A percentile compares a stretch with the other conserved stretches of the same genome.
Conservation (phyloP, 2,888 invertebrate species). For the Ectemnius lituratus region DNA sequence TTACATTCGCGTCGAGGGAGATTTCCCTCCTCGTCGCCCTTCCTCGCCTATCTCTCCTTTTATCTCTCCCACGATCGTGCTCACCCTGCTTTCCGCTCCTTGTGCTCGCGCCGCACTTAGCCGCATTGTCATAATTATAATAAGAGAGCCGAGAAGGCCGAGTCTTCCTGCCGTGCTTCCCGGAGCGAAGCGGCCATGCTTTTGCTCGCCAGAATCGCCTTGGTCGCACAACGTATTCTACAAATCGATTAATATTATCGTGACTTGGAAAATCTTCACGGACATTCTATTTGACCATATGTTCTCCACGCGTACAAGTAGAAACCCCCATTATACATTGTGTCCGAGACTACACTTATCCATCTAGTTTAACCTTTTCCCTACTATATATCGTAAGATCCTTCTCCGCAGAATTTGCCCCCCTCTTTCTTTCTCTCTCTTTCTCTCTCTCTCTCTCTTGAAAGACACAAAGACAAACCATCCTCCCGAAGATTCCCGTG, state of each 20-base stretch:
- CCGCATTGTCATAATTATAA: constrained; percentile 8
- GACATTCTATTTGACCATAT: not conserved
- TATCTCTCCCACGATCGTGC: constrained; percentile 37
- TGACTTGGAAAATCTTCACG: no score
- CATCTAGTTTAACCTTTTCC: constrained; percentile 56
- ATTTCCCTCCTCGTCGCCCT: constrained; percentile 11
- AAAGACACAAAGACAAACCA: not conserved
- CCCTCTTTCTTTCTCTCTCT: constrained; percentile 40
- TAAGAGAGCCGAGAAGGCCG: not conserved
- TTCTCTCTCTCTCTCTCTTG: constrained; percentile 26
- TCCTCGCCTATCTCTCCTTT: constrained; percentile 27
- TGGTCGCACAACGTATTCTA: no score
- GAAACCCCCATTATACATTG: constrained; percentile 38
- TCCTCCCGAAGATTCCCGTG: constrained; percentile 36
- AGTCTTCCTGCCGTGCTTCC: not conserved
- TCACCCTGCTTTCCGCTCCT: constrained; percentile 17
- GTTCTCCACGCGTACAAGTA: not conserved
- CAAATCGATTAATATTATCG: no score
- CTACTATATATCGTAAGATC: constrained; percentile 59
- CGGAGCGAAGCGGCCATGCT: not conserved
- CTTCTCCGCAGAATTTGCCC: constrained; percentile 61
- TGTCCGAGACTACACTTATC: constrained; percentile 38
- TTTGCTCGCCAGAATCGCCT: not conserved
- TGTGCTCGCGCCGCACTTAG: not conserved
- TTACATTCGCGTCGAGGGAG: constrained; percentile 29